A percentile compares a stretch with the other conserved stretches of the same genome.
Evolutionary conservation across 35 echinoderm and acorn worm genomes (phyloP).

Genomic region (Heliocidaris tuberculata): DNA sequence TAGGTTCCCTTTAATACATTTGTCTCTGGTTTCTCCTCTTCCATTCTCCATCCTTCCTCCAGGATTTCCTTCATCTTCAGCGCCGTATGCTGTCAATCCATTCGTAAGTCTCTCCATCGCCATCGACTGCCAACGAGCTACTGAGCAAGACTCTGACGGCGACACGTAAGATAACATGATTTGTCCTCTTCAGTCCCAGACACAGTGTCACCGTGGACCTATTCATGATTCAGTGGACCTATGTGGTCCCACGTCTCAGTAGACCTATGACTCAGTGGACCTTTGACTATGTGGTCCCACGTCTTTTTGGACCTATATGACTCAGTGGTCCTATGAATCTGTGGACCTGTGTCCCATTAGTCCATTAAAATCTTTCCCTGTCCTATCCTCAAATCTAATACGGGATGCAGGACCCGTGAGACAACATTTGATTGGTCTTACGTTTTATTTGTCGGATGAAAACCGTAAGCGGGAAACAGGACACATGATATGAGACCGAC

Average conservation of each 20-base stretch:
- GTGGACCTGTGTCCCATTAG: too few species aligned
- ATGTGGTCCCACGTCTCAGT: too few species aligned
- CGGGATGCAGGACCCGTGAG: too few species aligned
- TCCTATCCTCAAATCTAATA: too few species aligned
- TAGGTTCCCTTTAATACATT: not conserved
- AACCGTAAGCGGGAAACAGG: too few species aligned
- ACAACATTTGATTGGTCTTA: too few species aligned
- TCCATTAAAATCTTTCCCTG: too few species aligned
- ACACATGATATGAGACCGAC: too few species aligned
- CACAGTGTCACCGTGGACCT: not conserved
- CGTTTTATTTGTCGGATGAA: too few species aligned
- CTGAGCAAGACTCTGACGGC: constrained; percentile 76
- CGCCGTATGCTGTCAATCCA: constrained; percentile 63
- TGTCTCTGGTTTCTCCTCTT: not conserved
- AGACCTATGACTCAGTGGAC: not conserved
- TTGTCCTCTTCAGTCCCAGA: too few species aligned
- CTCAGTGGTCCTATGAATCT: too few species aligned
- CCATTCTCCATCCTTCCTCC: not conserved
- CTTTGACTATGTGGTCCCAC: not conserved
- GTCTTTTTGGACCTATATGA: not conserved
- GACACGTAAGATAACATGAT: constrained; percentile 75
- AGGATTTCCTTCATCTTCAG: not conserved
- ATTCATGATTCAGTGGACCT: not conserved
- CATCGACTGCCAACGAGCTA: constrained; percentile 83
- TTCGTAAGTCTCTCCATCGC: constrained; percentile 74